phyloP scores from a whole-genome alignment of 2,888 invertebrate genomes.

The Watsonalla binaria region DNA sequence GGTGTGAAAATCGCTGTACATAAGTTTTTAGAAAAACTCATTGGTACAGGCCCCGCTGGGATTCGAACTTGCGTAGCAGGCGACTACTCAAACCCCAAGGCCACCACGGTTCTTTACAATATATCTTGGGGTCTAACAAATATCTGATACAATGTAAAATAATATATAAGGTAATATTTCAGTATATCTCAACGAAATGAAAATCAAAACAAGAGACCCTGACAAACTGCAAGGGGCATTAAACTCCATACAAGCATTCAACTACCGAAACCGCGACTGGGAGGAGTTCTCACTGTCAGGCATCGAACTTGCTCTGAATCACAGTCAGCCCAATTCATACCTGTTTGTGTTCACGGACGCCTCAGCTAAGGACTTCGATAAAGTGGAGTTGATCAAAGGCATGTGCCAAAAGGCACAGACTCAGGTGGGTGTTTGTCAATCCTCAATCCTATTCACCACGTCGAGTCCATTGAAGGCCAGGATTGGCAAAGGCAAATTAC shows the following conservation, averaged over 20 bases:
- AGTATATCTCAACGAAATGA: neutral
- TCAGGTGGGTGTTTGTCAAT: constrained; percentile 17
- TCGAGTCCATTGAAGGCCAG: too few relatives aligned
- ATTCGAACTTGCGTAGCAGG: too few relatives aligned
- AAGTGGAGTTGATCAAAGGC: constrained; percentile 13
- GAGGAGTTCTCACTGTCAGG: constrained; percentile 28
- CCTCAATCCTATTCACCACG: too few relatives aligned
- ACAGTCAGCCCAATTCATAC: constrained; percentile 25
- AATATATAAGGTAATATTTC: neutral
- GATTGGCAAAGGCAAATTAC: too few relatives aligned
- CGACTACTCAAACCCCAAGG: too few relatives aligned
- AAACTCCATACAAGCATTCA: neutral
- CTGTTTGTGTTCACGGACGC: constrained; percentile 41
- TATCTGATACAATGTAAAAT: too few relatives aligned
- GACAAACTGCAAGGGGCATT: neutral
- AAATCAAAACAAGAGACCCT: neutral
- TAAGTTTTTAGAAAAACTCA: too few relatives aligned
- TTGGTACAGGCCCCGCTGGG: too few relatives aligned
- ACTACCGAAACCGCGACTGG: constrained; percentile 17
- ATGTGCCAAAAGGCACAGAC: constrained; percentile 28
- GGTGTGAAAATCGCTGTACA: too few relatives aligned
- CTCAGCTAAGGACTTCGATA: constrained; percentile 21
- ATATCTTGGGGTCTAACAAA: too few relatives aligned
- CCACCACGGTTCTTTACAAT: too few relatives aligned
- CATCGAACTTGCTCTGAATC: constrained; percentile 19